phyloP scores from a whole-genome alignment of 2,797 vertebrate species.

The Danionella dracula region DNA sequence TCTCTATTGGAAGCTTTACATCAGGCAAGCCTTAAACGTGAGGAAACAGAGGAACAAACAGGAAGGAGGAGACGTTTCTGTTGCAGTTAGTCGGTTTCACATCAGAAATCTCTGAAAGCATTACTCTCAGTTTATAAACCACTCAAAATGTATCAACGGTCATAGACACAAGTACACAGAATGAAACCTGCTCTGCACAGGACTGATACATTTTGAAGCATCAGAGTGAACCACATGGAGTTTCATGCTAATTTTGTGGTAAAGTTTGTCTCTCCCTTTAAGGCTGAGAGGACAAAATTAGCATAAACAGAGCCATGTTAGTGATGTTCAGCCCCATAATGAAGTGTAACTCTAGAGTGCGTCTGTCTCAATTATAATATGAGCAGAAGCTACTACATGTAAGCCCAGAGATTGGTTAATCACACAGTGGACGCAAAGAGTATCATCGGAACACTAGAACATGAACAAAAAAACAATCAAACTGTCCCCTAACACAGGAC shows the following conservation, averaged over 20 bases:
- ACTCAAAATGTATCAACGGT: conserved; percentile 93
- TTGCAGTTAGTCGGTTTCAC: conserved; percentile 77
- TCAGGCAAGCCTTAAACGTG: conserved; percentile 83
- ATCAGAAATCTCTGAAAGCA: conserved; percentile 77
- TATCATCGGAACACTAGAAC: not conserved
- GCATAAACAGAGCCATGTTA: conserved; percentile 79
- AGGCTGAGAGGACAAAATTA: conserved; percentile 83
- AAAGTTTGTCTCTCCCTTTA: conserved; percentile 66
- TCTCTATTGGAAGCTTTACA: conserved; percentile 94
- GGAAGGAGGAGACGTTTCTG: conserved; percentile 66
- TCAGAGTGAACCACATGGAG: conserved; percentile 83
- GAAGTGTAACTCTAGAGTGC: conserved; percentile 73
- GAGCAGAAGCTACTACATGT: too few relatives aligned
- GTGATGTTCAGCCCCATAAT: conserved; percentile 81
- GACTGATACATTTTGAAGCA: conserved; percentile 96
- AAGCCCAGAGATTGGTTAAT: too few relatives aligned
- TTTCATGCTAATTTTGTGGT: conserved; percentile 82
- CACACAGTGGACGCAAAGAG: not conserved
- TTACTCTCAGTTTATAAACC: conserved; percentile 62
- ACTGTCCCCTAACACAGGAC: too few relatives aligned
- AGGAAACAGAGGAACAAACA: conserved; percentile 67
- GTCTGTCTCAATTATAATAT: too few relatives aligned
- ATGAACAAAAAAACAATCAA: too few relatives aligned
- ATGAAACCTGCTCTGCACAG: conserved; percentile 67
- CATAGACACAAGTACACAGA: conserved; percentile 58